Base-by-base conservation (phyloP, 2,797 vertebrate species). In the Crocodylus rhombifer region DNA sequence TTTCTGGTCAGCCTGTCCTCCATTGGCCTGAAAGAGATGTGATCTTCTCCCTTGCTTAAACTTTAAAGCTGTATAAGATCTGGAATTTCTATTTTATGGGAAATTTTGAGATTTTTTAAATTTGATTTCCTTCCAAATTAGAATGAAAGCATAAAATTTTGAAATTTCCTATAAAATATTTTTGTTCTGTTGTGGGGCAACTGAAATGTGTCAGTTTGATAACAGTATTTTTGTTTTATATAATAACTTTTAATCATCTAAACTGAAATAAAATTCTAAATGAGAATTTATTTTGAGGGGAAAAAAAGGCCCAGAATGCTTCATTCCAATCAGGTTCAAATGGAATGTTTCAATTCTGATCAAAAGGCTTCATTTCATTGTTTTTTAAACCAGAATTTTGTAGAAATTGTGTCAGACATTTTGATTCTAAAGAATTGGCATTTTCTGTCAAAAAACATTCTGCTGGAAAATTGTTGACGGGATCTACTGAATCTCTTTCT, bases 1-100 rank as follows among this genome's bases (percentile, higher is more conserved):
- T 83, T 88, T 62, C 60, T 88, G 89, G n/a, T 14, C 67, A 64
- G 57, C 77, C 89, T 89, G 62, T 65, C 84, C 20, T 80, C 83
- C 83, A 77, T 7, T 69, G 30, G 33, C 7, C 30, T 6, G 13
- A 71, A 33, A 71, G 21, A 71, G 12, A 42, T 36, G 18, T 14
- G 30, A 42, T 30, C 20, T 71, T 33, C 13, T 71, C 33, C 30
- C 9, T 14, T 33, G 23, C 67, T 13, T 21, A 42, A 71, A 42
- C 20, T 20, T 36, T 36, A 71, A 6, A 71, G 20, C 33, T 36
- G 67, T 25, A 21, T 21, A 4, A 33, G 20, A 71, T 21, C 67
- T 13, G 36, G 67, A 71, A 20, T 42, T 42, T 71, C 33, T 13
- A 2, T 71, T 36, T 36, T 12, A 21, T 6, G 2, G 33, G 65